Percentiles rank a stretch among this genome's conserved stretches.
Conservation (phyloP, 2,888 invertebrate genomes). For the Tachystola acroxantha region DNA sequence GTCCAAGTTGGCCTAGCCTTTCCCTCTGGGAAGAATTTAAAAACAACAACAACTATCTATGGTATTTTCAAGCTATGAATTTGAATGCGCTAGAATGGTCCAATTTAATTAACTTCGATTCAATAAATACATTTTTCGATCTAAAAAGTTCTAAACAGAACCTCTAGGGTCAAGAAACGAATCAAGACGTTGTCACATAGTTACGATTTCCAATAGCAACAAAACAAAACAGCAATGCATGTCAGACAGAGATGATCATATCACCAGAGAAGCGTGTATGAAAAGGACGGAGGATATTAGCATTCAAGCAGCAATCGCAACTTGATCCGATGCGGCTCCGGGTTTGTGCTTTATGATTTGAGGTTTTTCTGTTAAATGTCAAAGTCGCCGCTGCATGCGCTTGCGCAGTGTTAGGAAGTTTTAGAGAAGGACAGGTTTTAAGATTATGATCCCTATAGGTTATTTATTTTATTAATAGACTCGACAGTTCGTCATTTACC, state of each 20-base stretch:
- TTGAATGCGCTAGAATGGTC: no score
- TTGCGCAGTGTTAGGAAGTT: slow-evolving; percentile 17
- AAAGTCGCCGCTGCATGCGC: slow-evolving; percentile 63
- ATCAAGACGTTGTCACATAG: neutral
- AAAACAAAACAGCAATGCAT: neutral
- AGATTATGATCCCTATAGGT: no score
- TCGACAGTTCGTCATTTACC: no score
- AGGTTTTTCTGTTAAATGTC: slow-evolving; percentile 73
- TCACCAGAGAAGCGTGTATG: slow-evolving; percentile 9
- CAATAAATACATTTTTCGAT: no score
- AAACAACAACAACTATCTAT: no score
- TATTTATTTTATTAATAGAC: no score
- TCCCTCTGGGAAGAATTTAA: no score
- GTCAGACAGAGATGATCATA: neutral
- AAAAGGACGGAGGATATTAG: slow-evolving; percentile 43
- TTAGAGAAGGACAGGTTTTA: slow-evolving; percentile 20
- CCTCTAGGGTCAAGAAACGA: neutral
- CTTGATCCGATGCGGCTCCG: slow-evolving; percentile 55
- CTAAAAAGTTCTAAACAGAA: neutral
- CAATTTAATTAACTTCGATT: no score
- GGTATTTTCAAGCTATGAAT: no score
- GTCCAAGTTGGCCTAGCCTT: no score
- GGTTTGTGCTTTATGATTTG: slow-evolving; percentile 69
- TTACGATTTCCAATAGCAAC: neutral
- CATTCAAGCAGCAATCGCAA: slow-evolving; percentile 67